Percentiles rank a stretch among this genome's conserved stretches.
phyloP scores from a whole-genome alignment of 1,140 invertebrate genomes.

The Drosophila lini region DNA sequence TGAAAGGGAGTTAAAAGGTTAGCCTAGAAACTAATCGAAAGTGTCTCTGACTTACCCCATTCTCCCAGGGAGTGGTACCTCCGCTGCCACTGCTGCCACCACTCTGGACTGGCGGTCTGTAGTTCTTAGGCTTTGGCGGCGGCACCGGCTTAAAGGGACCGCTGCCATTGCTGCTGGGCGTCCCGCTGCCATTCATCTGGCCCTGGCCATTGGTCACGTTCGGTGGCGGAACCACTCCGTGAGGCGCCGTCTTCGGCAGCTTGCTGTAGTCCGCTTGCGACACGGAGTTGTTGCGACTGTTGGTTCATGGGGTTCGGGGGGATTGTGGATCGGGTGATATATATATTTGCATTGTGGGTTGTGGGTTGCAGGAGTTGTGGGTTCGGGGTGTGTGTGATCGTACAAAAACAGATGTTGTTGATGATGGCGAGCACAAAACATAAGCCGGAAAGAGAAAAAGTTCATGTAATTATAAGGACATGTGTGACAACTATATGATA shows the following conservation, averaged over 20 bases:
- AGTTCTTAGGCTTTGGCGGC: slow-evolving; percentile 96
- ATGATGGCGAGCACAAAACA: slow-evolving; percentile 61
- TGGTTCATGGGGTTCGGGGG: slow-evolving; percentile 30
- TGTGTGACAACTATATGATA: slow-evolving; percentile 38
- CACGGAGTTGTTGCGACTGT: slow-evolving; percentile 86
- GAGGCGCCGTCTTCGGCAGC: slow-evolving; percentile 71
- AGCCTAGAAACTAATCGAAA: background rate
- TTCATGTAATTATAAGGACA: slow-evolving; percentile 67
- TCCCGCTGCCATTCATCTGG: slow-evolving; percentile 67
- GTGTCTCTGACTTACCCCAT: slow-evolving; percentile 70
- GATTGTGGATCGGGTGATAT: slow-evolving; percentile 33
- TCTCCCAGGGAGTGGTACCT: slow-evolving; percentile 75
- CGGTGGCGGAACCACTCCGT: slow-evolving; percentile 67
- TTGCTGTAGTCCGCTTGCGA: slow-evolving; percentile 86
- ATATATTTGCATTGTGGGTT: slow-evolving; percentile 35
- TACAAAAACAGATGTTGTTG: slow-evolving; percentile 33
- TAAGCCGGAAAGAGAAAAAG: slow-evolving; percentile 72
- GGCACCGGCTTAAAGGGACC: slow-evolving; percentile 93
- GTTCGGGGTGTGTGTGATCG: slow-evolving; percentile 12
- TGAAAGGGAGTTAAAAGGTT: slow-evolving; percentile 24
- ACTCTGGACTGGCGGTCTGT: slow-evolving; percentile 88
- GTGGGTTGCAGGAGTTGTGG: slow-evolving; percentile 12
- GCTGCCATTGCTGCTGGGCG: slow-evolving; percentile 80
- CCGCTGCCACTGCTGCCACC: slow-evolving; percentile 68
- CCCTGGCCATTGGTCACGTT: slow-evolving; percentile 57